phyloP scores from a whole-genome alignment of 2,888 invertebrate species.

The Acanthacorydalis orientalis region DNA sequence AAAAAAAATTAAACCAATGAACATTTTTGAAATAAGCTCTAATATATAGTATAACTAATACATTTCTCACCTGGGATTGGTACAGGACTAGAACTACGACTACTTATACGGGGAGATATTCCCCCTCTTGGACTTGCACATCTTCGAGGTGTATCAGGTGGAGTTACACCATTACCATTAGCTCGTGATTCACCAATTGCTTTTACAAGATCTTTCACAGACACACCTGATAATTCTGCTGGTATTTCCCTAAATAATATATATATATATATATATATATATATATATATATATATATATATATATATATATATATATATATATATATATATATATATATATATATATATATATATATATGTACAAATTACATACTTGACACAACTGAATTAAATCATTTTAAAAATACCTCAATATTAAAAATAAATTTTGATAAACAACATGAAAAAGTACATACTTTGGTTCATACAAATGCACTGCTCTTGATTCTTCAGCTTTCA shows the following conservation, averaged over 20 bases:
- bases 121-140: conserved; percentile 33
- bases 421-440: too few species aligned
- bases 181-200: conserved; percentile 56
- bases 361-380: neutral
- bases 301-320: neutral
- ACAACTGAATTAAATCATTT: too few species aligned
- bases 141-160: conserved; percentile 45
- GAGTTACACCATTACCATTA: conserved; percentile 64
- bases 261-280: neutral
- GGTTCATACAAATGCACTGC: neutral
- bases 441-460: neutral
- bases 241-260: conserved; percentile 25
- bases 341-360: neutral
- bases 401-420: neutral
- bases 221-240: conserved; percentile 41
- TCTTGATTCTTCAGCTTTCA: conserved; percentile 30
- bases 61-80: conserved; percentile 35
- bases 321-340: neutral
- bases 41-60: neutral
- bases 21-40: too few species aligned
- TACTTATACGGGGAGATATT: conserved; percentile 30
- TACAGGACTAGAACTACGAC: conserved; percentile 41
- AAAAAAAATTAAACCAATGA: too few species aligned
- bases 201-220: conserved; percentile 56
- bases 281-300: neutral